Evolutionary conservation across 2,113 vertebrate species (phyloP).

Genomic region (Myiozetetes cayanensis): DNA sequence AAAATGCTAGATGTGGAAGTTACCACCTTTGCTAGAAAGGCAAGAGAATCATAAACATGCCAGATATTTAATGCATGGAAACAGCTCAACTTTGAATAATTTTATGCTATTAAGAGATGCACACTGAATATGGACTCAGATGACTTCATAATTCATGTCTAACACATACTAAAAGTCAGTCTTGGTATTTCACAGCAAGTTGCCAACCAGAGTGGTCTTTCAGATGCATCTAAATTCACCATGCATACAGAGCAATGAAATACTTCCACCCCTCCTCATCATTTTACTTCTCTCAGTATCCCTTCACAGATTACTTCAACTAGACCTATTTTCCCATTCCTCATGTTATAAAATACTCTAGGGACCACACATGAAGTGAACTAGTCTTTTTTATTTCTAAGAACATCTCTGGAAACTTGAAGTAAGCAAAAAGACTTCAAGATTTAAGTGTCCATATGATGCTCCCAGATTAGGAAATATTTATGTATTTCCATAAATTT

Average conservation of each 20-base stretch:
- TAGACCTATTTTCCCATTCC: neutral
- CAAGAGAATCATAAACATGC: conserved; percentile 59
- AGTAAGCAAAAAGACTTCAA: neutral
- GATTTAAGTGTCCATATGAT: neutral
- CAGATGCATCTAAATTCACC: neutral
- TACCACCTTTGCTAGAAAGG: conserved; percentile 36
- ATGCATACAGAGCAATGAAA: neutral
- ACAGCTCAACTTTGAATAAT: conserved; percentile 67
- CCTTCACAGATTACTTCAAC: neutral
- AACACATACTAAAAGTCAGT: conserved; percentile 42
- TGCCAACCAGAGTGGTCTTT: conserved; percentile 4
- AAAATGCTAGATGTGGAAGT: neutral
- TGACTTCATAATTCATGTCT: conserved; percentile 69
- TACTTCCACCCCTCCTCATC: neutral
- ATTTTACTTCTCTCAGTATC: neutral
- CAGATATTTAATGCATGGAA: conserved; percentile 52
- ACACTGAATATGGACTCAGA: conserved; percentile 57
- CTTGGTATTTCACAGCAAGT: neutral
- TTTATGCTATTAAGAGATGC: conserved; percentile 58
- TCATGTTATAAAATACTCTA: neutral
- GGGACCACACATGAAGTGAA: neutral
- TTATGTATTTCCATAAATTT: conserved; percentile 20
- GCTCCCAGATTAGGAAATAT: conserved; percentile 36
- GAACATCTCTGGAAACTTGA: neutral
- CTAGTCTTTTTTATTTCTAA: neutral